These are phyloP conservation scores for Rhyzopertha dominica DNA, from an alignment of 1,140 invertebrate genomes.

Conservation along the genomic window DNA sequence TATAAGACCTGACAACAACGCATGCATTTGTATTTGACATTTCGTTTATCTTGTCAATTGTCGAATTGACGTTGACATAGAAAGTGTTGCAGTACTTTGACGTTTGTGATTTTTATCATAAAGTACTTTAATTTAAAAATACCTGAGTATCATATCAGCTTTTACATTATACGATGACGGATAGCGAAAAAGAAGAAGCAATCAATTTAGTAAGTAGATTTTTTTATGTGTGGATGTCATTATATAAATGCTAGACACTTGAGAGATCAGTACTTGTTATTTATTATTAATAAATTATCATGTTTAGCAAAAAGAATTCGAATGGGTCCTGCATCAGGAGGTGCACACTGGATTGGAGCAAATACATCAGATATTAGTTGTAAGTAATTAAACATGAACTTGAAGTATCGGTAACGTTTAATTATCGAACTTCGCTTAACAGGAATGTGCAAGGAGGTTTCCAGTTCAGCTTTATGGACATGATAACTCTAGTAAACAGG, in stretches of 20 bases:
- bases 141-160: too few relatives aligned
- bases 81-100: too few relatives aligned
- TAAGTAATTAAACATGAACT: constrained; percentile 48
- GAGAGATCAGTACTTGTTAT: constrained; percentile 11
- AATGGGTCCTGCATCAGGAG: constrained; percentile 86
- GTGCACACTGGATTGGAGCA: constrained; percentile 81
- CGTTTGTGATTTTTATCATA: too few relatives aligned
- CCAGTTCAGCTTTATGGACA: constrained; percentile 76
- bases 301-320: constrained; percentile 87
- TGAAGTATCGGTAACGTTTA: neutral
- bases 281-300: constrained; percentile 31
- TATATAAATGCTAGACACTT: constrained; percentile 16
- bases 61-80: too few relatives aligned
- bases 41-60: too few relatives aligned
- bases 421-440: constrained; percentile 20
- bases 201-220: constrained; percentile 69
- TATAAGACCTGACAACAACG: too few relatives aligned
- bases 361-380: constrained; percentile 75
- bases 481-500: constrained; percentile 76
- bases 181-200: constrained; percentile 79
- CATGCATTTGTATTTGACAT: too few relatives aligned
- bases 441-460: constrained; percentile 84
- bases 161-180: constrained; percentile 70
- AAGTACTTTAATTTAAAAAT: too few relatives aligned
- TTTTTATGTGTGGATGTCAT: constrained; percentile 28